Evolutionary conservation across 2,797 vertebrate genomes (phyloP), one percentile per base, ranked within the genome.

Genomic region (Coranthus polyacanthus): DNA sequence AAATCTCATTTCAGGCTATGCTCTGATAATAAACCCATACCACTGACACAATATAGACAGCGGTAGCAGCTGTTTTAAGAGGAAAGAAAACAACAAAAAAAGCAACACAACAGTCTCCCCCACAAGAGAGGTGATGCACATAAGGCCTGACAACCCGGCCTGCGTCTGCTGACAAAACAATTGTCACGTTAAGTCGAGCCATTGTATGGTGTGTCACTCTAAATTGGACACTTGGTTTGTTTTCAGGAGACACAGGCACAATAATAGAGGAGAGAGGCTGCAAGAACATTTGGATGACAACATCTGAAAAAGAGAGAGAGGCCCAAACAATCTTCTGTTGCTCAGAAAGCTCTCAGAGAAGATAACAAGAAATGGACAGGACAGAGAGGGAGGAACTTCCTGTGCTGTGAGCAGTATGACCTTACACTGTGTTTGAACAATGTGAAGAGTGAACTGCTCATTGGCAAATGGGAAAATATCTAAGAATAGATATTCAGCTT

Each of bases 211-310:
- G 44, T 70, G 60, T 79, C 55, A 29, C 18, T 29, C 39, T 72
- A 61, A 77, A 72, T 61, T 51, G 22, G 47, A 52, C 47, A 18
- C 46, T 67, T 64, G 24, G 45, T 72, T 75, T 81, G 39, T 70
- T 61, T 75, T 20, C 85, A 94, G 94, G 88, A 85, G 86, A 75
- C 65, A 12, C 53, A 50, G 58, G 17, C 34, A 64, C 66, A 68
- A 12, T 1, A 66, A 43, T 83, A 64, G 85, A 66, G 72, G 85
- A 17, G 84, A 91, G 52, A 72, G 91, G 67, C 89, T 94, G 66
- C 81, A 53, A 2, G 89, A 94, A 26, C 50, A 71, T 29, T 54
- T 88, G 53, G 88, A 92, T 32, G 89, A 83, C 46, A 45, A 61
- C 38, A 67, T 89, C 59, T 94, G 17, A 83, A 62, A 21, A 17